A percentile compares a stretch with the other conserved stretches of the same genome.
Conservation (phyloP, 2,888 invertebrate species). For the Polydrusus pterygomalis region DNA sequence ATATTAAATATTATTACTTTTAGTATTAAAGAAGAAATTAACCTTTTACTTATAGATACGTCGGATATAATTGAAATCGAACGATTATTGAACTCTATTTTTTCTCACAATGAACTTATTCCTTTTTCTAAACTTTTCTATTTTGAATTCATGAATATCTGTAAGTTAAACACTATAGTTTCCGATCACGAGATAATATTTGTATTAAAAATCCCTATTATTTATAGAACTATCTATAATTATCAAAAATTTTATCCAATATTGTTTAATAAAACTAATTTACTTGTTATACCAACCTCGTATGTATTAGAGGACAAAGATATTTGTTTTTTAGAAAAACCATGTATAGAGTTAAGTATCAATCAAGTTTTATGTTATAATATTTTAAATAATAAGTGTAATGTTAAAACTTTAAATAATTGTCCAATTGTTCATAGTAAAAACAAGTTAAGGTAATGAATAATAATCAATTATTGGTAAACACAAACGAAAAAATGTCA, state of each 20-base stretch:
- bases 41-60: constrained; percentile 23
- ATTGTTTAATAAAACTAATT: constrained; percentile 17
- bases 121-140: constrained; percentile 36
- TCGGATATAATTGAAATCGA: constrained; percentile 29
- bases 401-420: too few species aligned
- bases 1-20: constrained; percentile 31
- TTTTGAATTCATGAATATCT: constrained; percentile 30
- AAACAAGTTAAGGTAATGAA: too few species aligned
- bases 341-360: too few species aligned
- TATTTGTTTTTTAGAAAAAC: too few species aligned
- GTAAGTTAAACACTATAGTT: constrained; percentile 34
- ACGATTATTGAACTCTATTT: constrained; percentile 12
- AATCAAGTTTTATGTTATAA: too few species aligned
- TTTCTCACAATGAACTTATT: constrained; percentile 56
- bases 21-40: constrained; percentile 31
- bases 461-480: too few species aligned
- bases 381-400: too few species aligned
- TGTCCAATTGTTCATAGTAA: too few species aligned
- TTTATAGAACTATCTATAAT: constrained; percentile 32
- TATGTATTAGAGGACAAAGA: constrained; percentile 34
- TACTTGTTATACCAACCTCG: constrained; percentile 26
- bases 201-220: constrained; percentile 43
- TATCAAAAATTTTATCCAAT: constrained; percentile 37
- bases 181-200: constrained; percentile 40
- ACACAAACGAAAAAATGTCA: too few species aligned